Evolutionary conservation across 1,140 invertebrate species (phyloP), one percentile per base, ranked within the genome.

Genomic region (Neuroterus valhalla): DNA sequence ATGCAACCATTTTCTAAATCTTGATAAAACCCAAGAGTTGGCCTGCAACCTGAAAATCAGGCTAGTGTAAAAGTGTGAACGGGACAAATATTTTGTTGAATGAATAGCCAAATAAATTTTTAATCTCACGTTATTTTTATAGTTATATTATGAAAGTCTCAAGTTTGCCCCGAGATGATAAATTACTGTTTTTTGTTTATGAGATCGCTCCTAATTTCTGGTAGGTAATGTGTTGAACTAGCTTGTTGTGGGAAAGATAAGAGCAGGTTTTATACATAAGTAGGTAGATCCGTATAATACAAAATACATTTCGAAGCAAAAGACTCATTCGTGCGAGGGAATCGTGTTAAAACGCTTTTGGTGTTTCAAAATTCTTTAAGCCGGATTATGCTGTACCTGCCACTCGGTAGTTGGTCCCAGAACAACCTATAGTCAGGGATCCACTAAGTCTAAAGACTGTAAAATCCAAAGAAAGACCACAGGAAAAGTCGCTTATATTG

Each of bases 341-440:
- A 77, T 79, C 66, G 66, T 71, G 82, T 87, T 88, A 88, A 89
- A 89, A 88, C 81, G 84, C 84, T 88, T 89, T 88, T 77, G 84
- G 71, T 89, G 88, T 89, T 87, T 85, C 76, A 75, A 80, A 83
- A 87, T 85, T 72, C 75, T 83, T 85, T 88, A 88, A 89, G 88
- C 88, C 88, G 88, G 88, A 88, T 89, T 87, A 88, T 76, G 78
- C 62, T 79, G 78, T 85, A 86, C 78, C 85, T 85, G 84, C 82
- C 76, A 72, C 75, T 81, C 74, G 81, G 82, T 85, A 83, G 84
- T 85, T 70, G 67, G 74, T 70, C 44, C 68, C 21, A 55, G 19
- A 55, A 21, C 31, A 26, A 62, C 31, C 31, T 8, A 38, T 38
- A 38, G 10, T 38, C 31, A 38, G 31, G 55, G 31, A 38, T 62